Evolutionary conservation across 2,888 invertebrate genomes (phyloP).

Genomic region (Nebria salina): DNA sequence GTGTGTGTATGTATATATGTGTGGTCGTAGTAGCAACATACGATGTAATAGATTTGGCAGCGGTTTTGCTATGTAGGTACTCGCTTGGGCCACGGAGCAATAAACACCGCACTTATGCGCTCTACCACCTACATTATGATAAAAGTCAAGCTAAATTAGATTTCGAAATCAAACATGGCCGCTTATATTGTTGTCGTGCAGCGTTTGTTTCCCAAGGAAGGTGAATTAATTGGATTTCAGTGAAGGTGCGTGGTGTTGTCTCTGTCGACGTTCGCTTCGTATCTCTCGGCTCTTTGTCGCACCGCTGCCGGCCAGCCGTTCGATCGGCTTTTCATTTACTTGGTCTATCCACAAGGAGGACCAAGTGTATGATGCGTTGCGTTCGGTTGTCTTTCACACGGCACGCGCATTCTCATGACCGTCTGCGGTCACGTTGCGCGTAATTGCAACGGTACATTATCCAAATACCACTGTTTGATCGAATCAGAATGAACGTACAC

Average conservation of each 20-base stretch:
- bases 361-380: background rate
- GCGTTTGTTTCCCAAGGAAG: slow-evolving; percentile 53
- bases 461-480: slow-evolving; percentile 39
- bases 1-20: too few relatives aligned
- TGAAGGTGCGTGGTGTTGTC: slow-evolving; percentile 38
- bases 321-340: background rate
- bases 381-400: slow-evolving; percentile 4
- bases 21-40: background rate
- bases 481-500: slow-evolving; percentile 22
- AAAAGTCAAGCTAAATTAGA: slow-evolving; percentile 51
- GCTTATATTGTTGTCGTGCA: slow-evolving; percentile 52
- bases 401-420: background rate
- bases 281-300: background rate
- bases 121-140: slow-evolving; percentile 53
- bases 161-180: slow-evolving; percentile 52
- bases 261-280: slow-evolving; percentile 15
- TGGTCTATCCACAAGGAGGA: too few relatives aligned
- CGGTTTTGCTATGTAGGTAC: background rate
- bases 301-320: background rate
- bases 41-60: slow-evolving; percentile 34
- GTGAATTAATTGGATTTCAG: slow-evolving; percentile 55
- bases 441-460: slow-evolving; percentile 33
- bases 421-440: slow-evolving; percentile 28
- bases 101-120: slow-evolving; percentile 50
- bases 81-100: slow-evolving; percentile 44